These are phyloP conservation scores for Apis laboriosa DNA, from an alignment of 1,140 invertebrate species.

Conservation along the genomic window DNA sequence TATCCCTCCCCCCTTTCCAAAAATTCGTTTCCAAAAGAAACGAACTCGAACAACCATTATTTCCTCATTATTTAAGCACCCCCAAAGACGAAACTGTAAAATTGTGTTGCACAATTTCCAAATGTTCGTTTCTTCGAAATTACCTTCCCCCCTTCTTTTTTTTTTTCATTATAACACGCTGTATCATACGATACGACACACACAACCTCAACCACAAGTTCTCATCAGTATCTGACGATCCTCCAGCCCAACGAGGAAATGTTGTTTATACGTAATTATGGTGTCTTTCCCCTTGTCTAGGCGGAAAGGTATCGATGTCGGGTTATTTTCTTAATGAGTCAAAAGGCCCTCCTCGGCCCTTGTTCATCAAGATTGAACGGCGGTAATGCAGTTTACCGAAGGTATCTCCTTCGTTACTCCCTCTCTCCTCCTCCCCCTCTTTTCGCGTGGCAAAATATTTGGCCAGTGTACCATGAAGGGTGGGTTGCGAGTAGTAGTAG, in stretches of 20 bases:
- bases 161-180: too few species aligned
- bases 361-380: slow-evolving; percentile 1
- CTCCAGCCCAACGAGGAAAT: background rate
- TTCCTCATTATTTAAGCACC: too few species aligned
- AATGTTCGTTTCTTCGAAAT: too few species aligned
- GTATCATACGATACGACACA: background rate
- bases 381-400: slow-evolving; percentile 41
- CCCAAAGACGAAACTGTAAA: too few species aligned
- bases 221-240: background rate
- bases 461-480: background rate
- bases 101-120: too few species aligned
- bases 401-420: background rate
- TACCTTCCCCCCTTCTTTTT: too few species aligned
- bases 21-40: too few species aligned
- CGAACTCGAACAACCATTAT: too few species aligned
- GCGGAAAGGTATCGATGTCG: background rate
- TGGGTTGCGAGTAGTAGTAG: slow-evolving; percentile 10
- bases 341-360: background rate
- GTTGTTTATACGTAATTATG: background rate
- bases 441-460: slow-evolving; percentile 4
- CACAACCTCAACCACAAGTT: too few species aligned
- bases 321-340: slow-evolving; percentile 42
- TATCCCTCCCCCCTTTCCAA: too few species aligned
- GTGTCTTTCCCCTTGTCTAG: background rate
- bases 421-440: background rate